Evolutionary conservation across 2,113 vertebrate species (phyloP), one percentile per base, ranked within the genome.

Genomic region (Camelus dromedarius): DNA sequence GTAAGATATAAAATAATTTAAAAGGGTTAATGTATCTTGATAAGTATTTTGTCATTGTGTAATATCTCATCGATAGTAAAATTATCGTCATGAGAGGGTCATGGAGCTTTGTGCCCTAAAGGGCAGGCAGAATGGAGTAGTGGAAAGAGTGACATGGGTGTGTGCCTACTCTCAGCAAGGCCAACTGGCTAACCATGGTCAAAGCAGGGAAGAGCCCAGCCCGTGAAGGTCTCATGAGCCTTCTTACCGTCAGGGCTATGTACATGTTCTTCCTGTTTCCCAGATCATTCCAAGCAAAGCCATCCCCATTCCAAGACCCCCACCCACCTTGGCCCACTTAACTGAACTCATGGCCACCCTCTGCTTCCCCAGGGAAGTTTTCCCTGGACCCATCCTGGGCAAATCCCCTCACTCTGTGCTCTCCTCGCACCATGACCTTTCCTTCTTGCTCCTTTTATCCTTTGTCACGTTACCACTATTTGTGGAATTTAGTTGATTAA

Each of bases 1-100:
- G 73, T 80, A 84, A 83, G 54, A 93, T 90, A 50, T 6, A 82
- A 89, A 80, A 46, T 76, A 58, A 96, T 80, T 95, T 38, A 4
- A 76, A 38, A 87, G n/a, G 60, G n/a, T 64, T 77, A 62, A 54
- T 88, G 24, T 46, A 58, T 85, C 66, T 48, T 54, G 32, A 66
- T 77, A 22, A 6, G 28, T 66, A 2, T 75, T 52, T 81, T 64
- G 28, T 75, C 60, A 85, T 58, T 56, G 48, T 73, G 8, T 42
- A 3, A 50, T 90, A 56, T 93, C 28, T 85, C 28, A 20, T 16
- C 32, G 24, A 58, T 73, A 60, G 76, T 80, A 58, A 73, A 70
- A 58, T 52, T 73, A 48, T 62, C 4, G 2, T 70, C 81, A 20
- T 3, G 19, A 89, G 50, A 79, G 8, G 26, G n/a, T 46, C 11